Evolutionary conservation across 2,113 vertebrate genomes (phyloP).

Genomic region (Larimichthys polyactis): DNA sequence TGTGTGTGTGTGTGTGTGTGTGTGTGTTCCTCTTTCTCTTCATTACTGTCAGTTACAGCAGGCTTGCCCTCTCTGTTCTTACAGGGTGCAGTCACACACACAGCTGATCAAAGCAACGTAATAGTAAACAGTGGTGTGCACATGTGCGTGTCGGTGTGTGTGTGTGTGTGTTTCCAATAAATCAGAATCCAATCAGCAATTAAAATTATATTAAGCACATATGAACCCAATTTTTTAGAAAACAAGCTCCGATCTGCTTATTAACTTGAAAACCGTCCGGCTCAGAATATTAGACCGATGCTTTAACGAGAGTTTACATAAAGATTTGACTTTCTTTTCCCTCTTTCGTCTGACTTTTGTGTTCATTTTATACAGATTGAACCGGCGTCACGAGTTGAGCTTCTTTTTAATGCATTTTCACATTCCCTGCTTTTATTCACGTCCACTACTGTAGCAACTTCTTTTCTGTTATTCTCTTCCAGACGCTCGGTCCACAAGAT

Average conservation of each 20-base stretch:
- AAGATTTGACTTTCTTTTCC: neutral
- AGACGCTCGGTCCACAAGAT: neutral
- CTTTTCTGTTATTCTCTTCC: neutral
- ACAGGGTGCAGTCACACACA: conserved; percentile 53
- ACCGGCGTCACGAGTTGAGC: neutral
- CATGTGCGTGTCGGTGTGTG: neutral
- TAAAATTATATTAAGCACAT: neutral
- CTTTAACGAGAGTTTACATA: neutral
- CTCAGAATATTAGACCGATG: neutral
- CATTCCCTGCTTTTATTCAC: neutral
- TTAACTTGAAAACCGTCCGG: neutral
- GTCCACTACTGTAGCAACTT: neutral
- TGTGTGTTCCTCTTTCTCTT: conserved; percentile 57
- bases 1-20: conserved; percentile 33
- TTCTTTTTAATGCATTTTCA: neutral
- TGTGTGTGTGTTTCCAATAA: conserved; percentile 14
- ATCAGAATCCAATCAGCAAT: neutral
- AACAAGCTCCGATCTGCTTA: neutral
- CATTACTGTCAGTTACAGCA: conserved; percentile 72
- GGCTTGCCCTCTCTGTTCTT: conserved; percentile 35
- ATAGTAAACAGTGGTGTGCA: conserved; percentile 41
- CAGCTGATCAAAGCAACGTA: conserved; percentile 63
- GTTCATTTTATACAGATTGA: neutral
- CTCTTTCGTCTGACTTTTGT: neutral
- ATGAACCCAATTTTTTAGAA: neutral